Percentiles rank a stretch among this genome's conserved stretches.
Conservation (phyloP, 2,797 vertebrate genomes). For the Mormyrus proboscirostris region DNA sequence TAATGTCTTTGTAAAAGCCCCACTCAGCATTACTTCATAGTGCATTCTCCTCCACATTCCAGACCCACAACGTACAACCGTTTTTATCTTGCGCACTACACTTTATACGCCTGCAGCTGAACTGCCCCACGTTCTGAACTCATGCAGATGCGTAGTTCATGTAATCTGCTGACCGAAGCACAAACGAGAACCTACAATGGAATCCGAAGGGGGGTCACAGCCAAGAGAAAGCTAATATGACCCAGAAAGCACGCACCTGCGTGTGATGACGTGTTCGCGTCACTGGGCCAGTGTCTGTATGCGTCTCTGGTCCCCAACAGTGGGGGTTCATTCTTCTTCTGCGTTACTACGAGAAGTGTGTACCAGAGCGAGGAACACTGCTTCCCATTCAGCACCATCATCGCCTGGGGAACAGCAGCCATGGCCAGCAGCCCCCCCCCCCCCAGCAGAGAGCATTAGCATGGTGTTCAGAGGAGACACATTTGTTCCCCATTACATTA, state of each 20-base stretch:
- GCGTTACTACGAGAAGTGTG: background rate
- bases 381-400: background rate
- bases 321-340: background rate
- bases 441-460: background rate
- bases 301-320: background rate
- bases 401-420: background rate
- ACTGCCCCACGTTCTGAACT: background rate
- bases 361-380: background rate
- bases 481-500: background rate
- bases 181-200: background rate
- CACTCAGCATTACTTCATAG: background rate
- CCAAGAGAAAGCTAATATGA: background rate
- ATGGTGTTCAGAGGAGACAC: background rate
- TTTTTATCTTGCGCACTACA: background rate
- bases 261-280: background rate
- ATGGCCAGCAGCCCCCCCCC: background rate
- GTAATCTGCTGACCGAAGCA: background rate
- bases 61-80: background rate
- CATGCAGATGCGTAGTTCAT: background rate
- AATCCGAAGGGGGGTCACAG: background rate
- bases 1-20: background rate
- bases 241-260: background rate
- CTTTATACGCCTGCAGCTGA: background rate
- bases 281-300: background rate
- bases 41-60: background rate